phyloP scores from a whole-genome alignment of 1,140 invertebrate species.

The Drosophila parabipectinata region DNA sequence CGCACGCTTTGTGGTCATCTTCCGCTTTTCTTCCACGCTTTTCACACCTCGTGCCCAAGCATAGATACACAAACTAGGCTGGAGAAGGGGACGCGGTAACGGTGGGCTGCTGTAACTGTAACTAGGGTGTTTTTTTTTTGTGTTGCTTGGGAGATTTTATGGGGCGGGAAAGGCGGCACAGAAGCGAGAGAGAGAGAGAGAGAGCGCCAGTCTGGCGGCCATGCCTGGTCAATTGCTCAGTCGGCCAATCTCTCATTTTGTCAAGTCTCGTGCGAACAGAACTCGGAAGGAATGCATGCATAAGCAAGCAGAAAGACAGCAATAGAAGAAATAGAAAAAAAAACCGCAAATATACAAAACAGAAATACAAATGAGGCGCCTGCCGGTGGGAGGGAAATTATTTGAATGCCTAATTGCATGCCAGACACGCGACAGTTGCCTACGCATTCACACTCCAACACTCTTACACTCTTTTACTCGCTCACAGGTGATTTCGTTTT shows the following conservation, averaged over 20 bases:
- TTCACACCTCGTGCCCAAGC: conserved; percentile 59
- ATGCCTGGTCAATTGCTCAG: conserved; percentile 1
- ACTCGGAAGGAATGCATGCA: conserved; percentile 22
- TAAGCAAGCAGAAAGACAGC: conserved; percentile 25
- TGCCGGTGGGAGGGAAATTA: conserved; percentile 48
- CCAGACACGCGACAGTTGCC: conserved; percentile 74
- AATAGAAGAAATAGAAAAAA: conserved; percentile 3
- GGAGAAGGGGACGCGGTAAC: not conserved
- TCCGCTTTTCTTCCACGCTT: conserved; percentile 53
- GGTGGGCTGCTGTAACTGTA: conserved; percentile 30
- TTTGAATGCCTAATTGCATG: conserved; percentile 79
- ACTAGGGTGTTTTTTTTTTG: conserved; percentile 22
- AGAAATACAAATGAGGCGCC: conserved; percentile 29
- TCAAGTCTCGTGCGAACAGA: conserved; percentile 52
- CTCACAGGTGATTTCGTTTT: conserved; percentile 67
- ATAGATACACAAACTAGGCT: conserved; percentile 43
- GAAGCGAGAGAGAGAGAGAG: not conserved
- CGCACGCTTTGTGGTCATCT: conserved; percentile 50
- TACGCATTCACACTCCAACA: conserved; percentile 31
- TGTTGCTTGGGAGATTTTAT: not conserved
- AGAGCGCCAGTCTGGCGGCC: conserved; percentile 57
- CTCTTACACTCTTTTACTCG: conserved; percentile 9
- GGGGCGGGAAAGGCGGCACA: not conserved
- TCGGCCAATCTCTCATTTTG: not conserved
- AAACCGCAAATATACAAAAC: conserved; percentile 29